Evolutionary conservation across 1,140 invertebrate genomes (phyloP).

Genomic region (Drosophila ambigua): DNA sequence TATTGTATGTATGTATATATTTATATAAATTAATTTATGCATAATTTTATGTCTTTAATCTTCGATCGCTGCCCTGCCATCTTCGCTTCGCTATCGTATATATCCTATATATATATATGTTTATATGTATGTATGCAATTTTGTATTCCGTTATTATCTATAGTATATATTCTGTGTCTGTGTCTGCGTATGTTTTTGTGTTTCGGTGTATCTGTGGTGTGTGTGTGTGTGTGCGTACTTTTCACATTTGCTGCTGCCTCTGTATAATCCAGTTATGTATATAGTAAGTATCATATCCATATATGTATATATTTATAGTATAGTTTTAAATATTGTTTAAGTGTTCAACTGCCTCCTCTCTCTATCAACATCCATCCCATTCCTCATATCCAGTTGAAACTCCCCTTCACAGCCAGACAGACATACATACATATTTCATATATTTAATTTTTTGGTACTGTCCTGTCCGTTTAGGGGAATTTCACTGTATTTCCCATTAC

Average conservation of each 20-base stretch:
- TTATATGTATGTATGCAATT: constrained; percentile 35
- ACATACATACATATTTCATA: constrained; percentile 18
- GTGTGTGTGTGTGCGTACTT: constrained; percentile 24
- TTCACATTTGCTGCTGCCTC: constrained; percentile 18
- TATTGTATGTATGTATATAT: constrained; percentile 59
- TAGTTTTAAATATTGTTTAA: constrained; percentile 39
- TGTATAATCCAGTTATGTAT: constrained; percentile 30
- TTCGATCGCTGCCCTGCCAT: constrained; percentile 49
- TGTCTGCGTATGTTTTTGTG: constrained; percentile 10
- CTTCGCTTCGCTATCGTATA: constrained; percentile 13
- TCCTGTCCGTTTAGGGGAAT: too few relatives aligned
- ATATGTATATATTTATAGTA: constrained; percentile 13
- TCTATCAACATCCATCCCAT: background rate
- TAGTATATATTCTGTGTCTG: constrained; percentile 33
- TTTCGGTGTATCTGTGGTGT: constrained; percentile 19
- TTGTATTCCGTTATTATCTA: constrained; percentile 46
- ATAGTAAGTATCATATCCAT: constrained; percentile 22
- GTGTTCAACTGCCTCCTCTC: constrained; percentile 12
- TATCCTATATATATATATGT: constrained; percentile 17
- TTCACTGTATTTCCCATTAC: constrained; percentile 11
- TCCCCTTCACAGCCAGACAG: background rate
- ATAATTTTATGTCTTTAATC: constrained; percentile 68
- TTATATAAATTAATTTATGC: constrained; percentile 68
- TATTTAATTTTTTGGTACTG: background rate
- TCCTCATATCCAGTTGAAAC: too few relatives aligned